phyloP scores from a whole-genome alignment of 2,797 vertebrate species.

The Rachycentron canadum region DNA sequence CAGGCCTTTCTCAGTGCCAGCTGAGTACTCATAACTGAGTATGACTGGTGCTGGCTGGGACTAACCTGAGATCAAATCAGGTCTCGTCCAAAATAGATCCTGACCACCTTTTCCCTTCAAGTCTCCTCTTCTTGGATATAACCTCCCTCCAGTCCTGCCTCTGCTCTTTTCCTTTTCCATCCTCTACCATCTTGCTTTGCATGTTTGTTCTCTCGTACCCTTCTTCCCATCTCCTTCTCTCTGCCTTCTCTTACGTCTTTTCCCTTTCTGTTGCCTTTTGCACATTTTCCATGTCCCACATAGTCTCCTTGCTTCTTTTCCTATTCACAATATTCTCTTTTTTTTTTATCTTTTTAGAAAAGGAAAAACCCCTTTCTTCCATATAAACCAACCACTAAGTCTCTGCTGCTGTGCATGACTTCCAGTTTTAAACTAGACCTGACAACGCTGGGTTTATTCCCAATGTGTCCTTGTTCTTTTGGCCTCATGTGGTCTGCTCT shows the following conservation, averaged over 20 bases:
- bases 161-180: neutral
- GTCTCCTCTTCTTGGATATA: neutral
- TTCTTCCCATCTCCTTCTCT: neutral
- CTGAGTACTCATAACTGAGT: constrained; percentile 39
- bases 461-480: neutral
- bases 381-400: constrained; percentile 2
- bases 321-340: neutral
- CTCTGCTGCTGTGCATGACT: constrained; percentile 16
- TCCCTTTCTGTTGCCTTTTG: neutral
- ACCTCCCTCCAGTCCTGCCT: neutral
- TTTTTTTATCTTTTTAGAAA: neutral
- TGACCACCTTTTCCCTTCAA: constrained; percentile 17
- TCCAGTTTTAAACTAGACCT: constrained; percentile 25
- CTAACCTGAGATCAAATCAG: constrained; percentile 45
- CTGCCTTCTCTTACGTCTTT: neutral
- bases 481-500: constrained; percentile 15
- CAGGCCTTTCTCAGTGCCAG: constrained; percentile 39
- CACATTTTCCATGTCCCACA: neutral
- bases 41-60: constrained; percentile 59
- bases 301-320: neutral
- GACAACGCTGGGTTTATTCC: constrained; percentile 25
- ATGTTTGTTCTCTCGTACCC: neutral
- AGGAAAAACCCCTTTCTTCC: neutral
- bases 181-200: neutral
- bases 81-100: constrained; percentile 45